These are phyloP conservation scores for Neotoma lepida DNA, from an alignment of 2,113 vertebrate genomes.

Conservation along the genomic window DNA sequence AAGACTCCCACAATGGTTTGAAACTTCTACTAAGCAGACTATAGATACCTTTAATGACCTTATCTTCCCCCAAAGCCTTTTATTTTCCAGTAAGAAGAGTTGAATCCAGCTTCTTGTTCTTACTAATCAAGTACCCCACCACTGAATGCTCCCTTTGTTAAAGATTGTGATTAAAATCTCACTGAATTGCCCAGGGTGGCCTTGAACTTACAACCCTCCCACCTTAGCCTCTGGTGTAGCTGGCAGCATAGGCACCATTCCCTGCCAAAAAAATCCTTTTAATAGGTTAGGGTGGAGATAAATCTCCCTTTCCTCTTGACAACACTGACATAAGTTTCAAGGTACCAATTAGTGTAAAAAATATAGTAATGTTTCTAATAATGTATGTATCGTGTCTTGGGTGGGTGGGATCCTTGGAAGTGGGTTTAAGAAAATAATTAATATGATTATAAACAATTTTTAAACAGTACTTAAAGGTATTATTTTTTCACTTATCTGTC, in stretches of 20 bases:
- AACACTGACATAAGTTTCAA: constrained; percentile 31
- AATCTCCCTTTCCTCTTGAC: not conserved
- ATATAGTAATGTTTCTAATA: not conserved
- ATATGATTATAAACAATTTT: constrained; percentile 20
- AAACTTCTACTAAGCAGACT: not conserved
- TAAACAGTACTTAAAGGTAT: constrained; percentile 22
- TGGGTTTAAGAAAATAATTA: constrained; percentile 9
- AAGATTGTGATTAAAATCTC: not conserved
- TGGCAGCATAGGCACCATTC: not conserved
- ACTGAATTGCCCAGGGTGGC: not conserved
- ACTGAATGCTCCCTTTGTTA: not conserved
- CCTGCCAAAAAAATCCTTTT: not conserved
- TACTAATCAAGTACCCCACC: not conserved
- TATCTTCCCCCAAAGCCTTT: not conserved
- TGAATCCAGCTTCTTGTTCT: not conserved
- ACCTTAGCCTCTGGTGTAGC: not conserved
- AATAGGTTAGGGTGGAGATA: not conserved
- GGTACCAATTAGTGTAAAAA: constrained; percentile 26
- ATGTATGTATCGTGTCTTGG: too few species aligned
- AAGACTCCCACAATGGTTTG: not conserved
- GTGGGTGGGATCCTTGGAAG: not conserved
- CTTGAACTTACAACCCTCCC: not conserved
- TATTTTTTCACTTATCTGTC: constrained; percentile 17
- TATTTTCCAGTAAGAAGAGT: not conserved
- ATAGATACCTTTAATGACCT: not conserved